Evolutionary conservation across 2,888 invertebrate genomes (phyloP), one percentile per base, ranked within the genome.

Genomic region (Acleris emargana): DNA sequence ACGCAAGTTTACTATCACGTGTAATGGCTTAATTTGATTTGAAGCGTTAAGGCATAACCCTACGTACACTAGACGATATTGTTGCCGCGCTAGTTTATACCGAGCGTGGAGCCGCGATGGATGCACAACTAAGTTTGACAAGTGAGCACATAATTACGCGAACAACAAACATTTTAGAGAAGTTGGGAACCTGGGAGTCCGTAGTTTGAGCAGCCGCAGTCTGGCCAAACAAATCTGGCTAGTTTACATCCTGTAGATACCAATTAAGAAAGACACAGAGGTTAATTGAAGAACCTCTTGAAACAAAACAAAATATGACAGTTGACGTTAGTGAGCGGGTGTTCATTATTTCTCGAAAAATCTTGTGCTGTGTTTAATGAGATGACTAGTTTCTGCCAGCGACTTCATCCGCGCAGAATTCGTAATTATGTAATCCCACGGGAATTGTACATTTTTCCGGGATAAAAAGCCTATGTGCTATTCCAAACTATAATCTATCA

Each of bases 91-190:
- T 54, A 59, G 54, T 54, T 59, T 60, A 55, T 55, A 50, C 47
- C 45, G 49, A 25, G 53, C 58, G 13, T 59, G 18, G 42, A 58
- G 50, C 50, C 20, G 43, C 45, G 55, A 55, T 58, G 55, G 67
- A 66, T 66, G 61, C 61, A 57, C 57, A 66, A 57, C 66, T 47
- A 47, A 66, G 60, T 66, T 66, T 57, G 57, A 57, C 66, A 57
- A 66, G 66, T 66, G 64, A 67, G 59, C 59, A 64, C 60, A 64
- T 67, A 67, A 67, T 67, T 67, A 67, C 51, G 52, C 18, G 67
- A 59, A 63, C 47, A 52, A 47, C 60, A 67, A 64, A 67, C 64
- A 67, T 67, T 55, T 62, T 43, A 53, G 54, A 13, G 55, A 64
- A 64, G 58, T 62, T 62, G 45, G 22, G 38, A 47, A 47, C 60